phyloP scores from a whole-genome alignment of 1,140 invertebrate genomes.

The Polypedilum pembai region DNA sequence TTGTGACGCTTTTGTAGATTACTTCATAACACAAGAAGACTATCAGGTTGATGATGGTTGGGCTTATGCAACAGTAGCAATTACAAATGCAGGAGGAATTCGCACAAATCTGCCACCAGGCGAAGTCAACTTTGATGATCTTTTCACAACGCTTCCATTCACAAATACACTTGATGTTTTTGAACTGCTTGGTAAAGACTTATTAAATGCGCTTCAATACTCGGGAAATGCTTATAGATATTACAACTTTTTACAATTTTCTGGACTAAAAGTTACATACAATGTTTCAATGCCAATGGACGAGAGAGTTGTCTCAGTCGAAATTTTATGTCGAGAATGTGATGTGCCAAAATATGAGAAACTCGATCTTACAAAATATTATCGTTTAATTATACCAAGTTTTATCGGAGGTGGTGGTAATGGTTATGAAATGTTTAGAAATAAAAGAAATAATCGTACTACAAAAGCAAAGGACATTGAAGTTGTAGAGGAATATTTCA shows the following conservation, averaged over 20 bases:
- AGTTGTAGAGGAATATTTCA: constrained; percentile 40
- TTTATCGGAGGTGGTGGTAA: constrained; percentile 63
- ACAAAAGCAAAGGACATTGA: constrained; percentile 39
- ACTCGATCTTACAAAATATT: constrained; percentile 47
- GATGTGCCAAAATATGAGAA: constrained; percentile 53
- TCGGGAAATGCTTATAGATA: not conserved
- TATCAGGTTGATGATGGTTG: constrained; percentile 46
- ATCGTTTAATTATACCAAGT: constrained; percentile 53
- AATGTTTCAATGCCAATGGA: constrained; percentile 49
- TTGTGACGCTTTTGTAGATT: constrained; percentile 61
- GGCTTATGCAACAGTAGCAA: constrained; percentile 59
- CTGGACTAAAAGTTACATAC: constrained; percentile 47
- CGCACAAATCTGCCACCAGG: constrained; percentile 44
- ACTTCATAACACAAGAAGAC: constrained; percentile 40
- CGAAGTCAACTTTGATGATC: constrained; percentile 57
- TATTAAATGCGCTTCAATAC: constrained; percentile 53
- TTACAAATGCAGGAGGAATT: constrained; percentile 64
- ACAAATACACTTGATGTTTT: constrained; percentile 60
- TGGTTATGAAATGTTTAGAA: constrained; percentile 45
- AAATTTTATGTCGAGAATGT: constrained; percentile 57
- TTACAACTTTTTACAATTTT: constrained; percentile 30
- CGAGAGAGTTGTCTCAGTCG: constrained; percentile 49
- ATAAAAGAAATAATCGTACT: constrained; percentile 34
- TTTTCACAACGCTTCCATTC: constrained; percentile 61
- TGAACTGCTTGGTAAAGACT: constrained; percentile 53